Conservation (phyloP, 2,797 vertebrate genomes). For the Dendrocincla tyrannina region DNA sequence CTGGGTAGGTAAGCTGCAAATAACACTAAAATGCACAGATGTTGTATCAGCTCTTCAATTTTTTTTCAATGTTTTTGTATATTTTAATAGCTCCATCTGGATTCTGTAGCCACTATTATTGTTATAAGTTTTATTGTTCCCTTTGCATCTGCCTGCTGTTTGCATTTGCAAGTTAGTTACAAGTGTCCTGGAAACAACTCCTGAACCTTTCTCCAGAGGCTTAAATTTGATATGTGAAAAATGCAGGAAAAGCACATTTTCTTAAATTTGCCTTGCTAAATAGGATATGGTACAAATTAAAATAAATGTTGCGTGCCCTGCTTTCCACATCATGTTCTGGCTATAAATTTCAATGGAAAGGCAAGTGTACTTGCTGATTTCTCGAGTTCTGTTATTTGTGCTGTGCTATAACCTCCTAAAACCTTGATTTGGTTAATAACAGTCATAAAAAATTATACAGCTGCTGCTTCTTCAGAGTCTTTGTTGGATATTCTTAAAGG, state of each 20-base stretch:
- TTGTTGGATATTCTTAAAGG: background rate
- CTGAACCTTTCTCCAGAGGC: slow-evolving; percentile 11
- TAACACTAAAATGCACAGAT: background rate
- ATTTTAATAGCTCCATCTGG: slow-evolving; percentile 19
- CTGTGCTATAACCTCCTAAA: background rate
- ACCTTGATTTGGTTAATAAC: background rate
- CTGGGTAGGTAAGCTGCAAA: background rate
- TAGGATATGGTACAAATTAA: background rate
- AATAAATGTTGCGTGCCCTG: background rate
- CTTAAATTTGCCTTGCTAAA: slow-evolving; percentile 10
- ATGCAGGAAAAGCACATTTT: slow-evolving; percentile 32
- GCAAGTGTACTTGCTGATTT: background rate
- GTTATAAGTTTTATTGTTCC: background rate
- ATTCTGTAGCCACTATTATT: slow-evolving; percentile 3
- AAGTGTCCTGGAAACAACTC: slow-evolving; percentile 5
- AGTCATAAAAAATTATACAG: background rate
- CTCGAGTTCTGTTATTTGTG: background rate
- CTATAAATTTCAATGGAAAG: background rate
- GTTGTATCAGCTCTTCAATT: background rate
- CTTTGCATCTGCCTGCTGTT: slow-evolving; percentile 21
- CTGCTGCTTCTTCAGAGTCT: background rate
- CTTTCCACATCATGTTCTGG: background rate
- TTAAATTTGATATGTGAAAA: slow-evolving; percentile 16
- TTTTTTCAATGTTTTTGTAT: background rate
- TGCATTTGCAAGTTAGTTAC: slow-evolving; percentile 8